Evolutionary conservation across 2,797 vertebrate genomes (phyloP), one percentile per base, ranked within the genome.

Genomic region (Eremophila alpestris): DNA sequence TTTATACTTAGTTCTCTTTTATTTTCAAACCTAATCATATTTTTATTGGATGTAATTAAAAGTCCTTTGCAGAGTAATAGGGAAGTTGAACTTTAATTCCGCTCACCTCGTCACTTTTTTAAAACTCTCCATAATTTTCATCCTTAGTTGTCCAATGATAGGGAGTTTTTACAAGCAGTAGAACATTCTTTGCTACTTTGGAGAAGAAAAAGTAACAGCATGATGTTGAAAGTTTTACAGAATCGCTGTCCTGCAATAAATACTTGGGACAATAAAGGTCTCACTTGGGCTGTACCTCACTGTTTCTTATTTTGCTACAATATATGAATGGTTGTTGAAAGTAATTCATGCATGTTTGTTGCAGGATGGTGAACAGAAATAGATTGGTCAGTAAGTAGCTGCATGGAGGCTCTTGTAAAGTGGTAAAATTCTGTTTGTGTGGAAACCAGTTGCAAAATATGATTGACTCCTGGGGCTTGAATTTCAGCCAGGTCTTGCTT

Each of bases 11-110:
- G 93, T 97, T 85, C 58, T 95, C 86, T 94, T 97, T 97, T 95
- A 95, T 96, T 97, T 97, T 95, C 95, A 91, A 95, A 97, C 87
- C 86, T 90, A 94, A 96, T 98, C 81, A 70, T 97, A 95, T 97
- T 94, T 91, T 97, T 96, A 97, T 97, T 97, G 86, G 85, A 93
- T 77, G 24, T 96, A 97, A 97, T 97, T 97, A 97, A 97, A 97
- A 96, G 89, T 94, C 78, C 78, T 94, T 96, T 97, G 45, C 77
- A 97, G 78, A 95, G 70, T 86, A 96, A 90, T 95, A 94, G 85
- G 85, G 93, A 95, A 96, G 70, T 96, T 97, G 97, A 97, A 95
- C 76, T 96, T 97, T 90, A 93, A 91, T 93, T 97, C 96, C 43
- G 84, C 79, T 95, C 71, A 95, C 74, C 93, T 87, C 30, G 68